phyloP scores from a whole-genome alignment of 2,888 invertebrate genomes.

The Noctua comes region DNA sequence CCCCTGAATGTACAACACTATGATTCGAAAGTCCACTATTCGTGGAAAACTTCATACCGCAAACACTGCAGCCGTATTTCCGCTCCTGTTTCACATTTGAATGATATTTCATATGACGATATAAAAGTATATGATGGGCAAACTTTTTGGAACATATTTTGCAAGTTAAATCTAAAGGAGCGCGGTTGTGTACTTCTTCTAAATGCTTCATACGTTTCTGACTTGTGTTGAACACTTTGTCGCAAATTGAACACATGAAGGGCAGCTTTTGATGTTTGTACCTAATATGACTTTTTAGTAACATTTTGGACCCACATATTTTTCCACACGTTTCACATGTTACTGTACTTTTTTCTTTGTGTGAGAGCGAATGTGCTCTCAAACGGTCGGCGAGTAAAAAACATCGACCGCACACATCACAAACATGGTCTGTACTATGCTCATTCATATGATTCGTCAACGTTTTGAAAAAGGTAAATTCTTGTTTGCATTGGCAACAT shows the following conservation, averaged over 20 bases:
- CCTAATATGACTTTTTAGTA: conserved; percentile 67
- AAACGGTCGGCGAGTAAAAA: conserved; percentile 72
- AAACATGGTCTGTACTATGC: conserved; percentile 82
- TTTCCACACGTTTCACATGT: conserved; percentile 64
- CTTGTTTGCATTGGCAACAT: conserved; percentile 70
- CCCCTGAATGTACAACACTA: conserved; percentile 62
- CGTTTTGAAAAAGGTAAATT: conserved; percentile 76
- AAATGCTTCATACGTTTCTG: conserved; percentile 55
- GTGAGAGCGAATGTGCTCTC: conserved; percentile 55
- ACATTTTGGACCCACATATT: conserved; percentile 47
- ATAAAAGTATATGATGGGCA: conserved; percentile 44
- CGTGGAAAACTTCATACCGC: conserved; percentile 56
- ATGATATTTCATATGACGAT: conserved; percentile 60
- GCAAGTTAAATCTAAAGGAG: conserved; percentile 60
- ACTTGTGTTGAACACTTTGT: conserved; percentile 49
- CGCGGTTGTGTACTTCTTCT: conserved; percentile 60
- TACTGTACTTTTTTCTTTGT: conserved; percentile 37
- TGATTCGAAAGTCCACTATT: conserved; percentile 42
- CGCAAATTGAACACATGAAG: conserved; percentile 63
- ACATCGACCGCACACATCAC: conserved; percentile 83
- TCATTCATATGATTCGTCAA: conserved; percentile 82
- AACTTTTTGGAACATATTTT: conserved; percentile 63
- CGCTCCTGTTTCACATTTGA: conserved; percentile 44
- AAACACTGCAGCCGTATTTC: conserved; percentile 51
- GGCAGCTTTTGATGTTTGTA: conserved; percentile 74